Conservation (phyloP, 2,888 invertebrate species). For the Blastobasis lacticolella region DNA sequence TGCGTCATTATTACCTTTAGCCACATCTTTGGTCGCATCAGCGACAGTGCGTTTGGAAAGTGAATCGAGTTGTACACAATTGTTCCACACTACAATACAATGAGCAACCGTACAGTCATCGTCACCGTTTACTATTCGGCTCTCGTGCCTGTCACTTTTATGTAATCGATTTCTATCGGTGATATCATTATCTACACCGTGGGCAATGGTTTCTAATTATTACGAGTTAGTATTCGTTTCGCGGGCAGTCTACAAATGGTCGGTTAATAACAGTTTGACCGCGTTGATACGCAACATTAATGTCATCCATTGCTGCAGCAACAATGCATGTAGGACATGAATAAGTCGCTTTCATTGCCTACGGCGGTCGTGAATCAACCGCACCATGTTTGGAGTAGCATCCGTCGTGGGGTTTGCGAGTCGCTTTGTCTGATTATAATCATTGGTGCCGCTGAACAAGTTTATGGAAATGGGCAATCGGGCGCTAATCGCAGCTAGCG, state of each 20-base stretch:
- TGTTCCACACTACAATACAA: not conserved
- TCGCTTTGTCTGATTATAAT: no score
- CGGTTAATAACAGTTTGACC: slow-evolving; percentile 13
- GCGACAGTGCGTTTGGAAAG: not conserved
- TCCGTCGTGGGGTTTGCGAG: no score
- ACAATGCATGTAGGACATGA: slow-evolving; percentile 32
- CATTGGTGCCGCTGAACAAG: no score
- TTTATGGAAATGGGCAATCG: no score
- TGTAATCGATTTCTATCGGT: slow-evolving; percentile 7
- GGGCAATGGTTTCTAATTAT: slow-evolving; percentile 4
- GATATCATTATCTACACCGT: slow-evolving; percentile 6
- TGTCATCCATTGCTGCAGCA: slow-evolving; percentile 19
- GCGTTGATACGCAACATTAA: slow-evolving; percentile 16
- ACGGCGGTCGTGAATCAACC: slow-evolving; percentile 16
- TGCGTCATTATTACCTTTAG: not conserved
- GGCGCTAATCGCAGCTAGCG: no score
- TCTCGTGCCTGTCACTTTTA: slow-evolving; percentile 1
- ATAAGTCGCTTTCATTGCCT: slow-evolving; percentile 29
- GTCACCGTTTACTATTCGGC: not conserved
- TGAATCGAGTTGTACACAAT: not conserved
- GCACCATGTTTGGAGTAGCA: no score
- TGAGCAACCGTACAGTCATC: not conserved
- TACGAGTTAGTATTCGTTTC: slow-evolving; percentile 5
- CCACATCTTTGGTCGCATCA: not conserved
- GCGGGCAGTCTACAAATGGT: slow-evolving; percentile 6